Evolutionary conservation across 2,888 invertebrate genomes (phyloP), one percentile per base, ranked within the genome.

Genomic region (Dinocampus coccinellae): DNA sequence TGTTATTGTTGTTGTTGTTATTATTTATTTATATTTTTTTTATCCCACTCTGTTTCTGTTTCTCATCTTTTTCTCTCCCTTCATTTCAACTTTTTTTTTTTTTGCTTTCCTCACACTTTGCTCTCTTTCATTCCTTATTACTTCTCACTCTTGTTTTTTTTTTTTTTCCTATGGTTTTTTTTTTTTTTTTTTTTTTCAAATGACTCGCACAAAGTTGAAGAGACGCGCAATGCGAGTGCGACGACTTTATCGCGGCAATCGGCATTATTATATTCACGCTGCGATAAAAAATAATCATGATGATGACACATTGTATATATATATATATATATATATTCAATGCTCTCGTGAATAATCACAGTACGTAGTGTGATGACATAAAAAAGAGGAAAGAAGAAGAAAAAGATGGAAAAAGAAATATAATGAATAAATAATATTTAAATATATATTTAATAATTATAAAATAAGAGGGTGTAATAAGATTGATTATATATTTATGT

Each of bases 241-340:
- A 68, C 47, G 68, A 20, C 34, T 61, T 68, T 68, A 68, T 68
- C 68, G 52, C 33, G 39, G 42, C 42, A 42, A 66, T 66, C 55
- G 39, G 22, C 26, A 67, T 42, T 26, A 67, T 67, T 67, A 58
- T 68, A 47, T 68, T 47, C 42, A 42, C 60, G 60, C 60, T 60
- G 68, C 22, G 29, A 29, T 34, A 42, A 57, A n/a, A 58, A 24
- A 47, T 67, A 58, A 67, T 47, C 57, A 42, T 26, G 24, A 39
- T 36, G 65, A 66, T 66, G 53, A 57, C 53, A 55, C 39, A n/a
- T 47, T 16, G 29, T 13, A 57, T 57, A 13, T 57, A 13, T 47
- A n/a, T n/a, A n/a, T n/a, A n/a, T n/a, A n/a, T n/a, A n/a, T n/a
- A n/a, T n/a, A n/a, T n/a, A n/a, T 47, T 47, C 42, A 47, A 47